Base-by-base conservation (phyloP, 2,113 vertebrate species). In the Cyprinodon brontotheroides region DNA sequence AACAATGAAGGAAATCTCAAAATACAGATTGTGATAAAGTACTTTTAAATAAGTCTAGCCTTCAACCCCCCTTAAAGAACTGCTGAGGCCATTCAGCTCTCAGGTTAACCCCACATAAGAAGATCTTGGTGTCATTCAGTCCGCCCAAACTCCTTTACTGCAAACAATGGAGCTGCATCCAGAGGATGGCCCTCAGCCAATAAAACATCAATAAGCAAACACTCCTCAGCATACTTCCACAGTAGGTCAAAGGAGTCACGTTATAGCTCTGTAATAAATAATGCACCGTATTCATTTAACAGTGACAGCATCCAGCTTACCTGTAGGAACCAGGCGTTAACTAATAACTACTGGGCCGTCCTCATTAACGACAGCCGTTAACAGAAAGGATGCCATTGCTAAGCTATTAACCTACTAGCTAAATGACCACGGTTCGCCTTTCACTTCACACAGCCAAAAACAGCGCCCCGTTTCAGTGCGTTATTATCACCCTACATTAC, bases 111-210 rank as follows among this genome's bases (percentile, higher is more conserved):
- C 41, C n/a, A 61, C 41, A 74, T 36, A 64, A 62, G 40, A 72
- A 60, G 68, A 87, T 67, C 74, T 78, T 41, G 59, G 29, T 73
- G 82, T 75, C 70, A 57, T 66, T 81, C 40, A 79, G 72, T 82
- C 82, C 74, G 75, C 84, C 79, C 64, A 73, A 82, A 81, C 62
- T 78, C 72, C 62, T 57, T 66, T 76, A 61, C 3, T 29, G 83
- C 77, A 85, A 89, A 90, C 90, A 89, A 90, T 82, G n/a, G 85
- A 83, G 73, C 69, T 72, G 82, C 83, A 82, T 83, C 75, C 65
- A 71, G 57, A 75, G 47, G 43, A 60, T 73, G 72, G 79, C 80
- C 70, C 65, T 9, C 48, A 37, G 65, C 80, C 82, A 86, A 62
- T 20, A 50, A 80, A 78, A 80, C 85, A 74, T 74, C 77, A 37